Base-by-base conservation (phyloP, 2,113 vertebrate species). In the human (Homo sapiens) region DNA sequence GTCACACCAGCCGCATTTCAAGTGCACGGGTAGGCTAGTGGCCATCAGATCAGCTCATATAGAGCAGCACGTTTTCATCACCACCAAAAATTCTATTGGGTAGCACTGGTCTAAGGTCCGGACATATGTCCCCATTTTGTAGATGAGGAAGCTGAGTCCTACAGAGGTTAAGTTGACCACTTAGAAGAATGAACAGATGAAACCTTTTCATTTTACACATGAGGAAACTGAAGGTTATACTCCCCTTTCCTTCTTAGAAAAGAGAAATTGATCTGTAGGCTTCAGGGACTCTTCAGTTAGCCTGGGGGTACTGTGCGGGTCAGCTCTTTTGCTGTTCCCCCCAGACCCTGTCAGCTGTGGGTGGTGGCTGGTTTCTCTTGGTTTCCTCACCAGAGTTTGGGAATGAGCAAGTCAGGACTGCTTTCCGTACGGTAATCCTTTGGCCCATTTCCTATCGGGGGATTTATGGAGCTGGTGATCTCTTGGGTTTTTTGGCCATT, bases 111-210 rank as follows among this genome's bases (percentile, higher is more conserved):
- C 35, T 45, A 8, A 18, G 81, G 61, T n/a, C 35, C 30, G 18
- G 30, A 35, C 18, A 30, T 59, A 9, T 0, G 6, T 25, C 43
- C 35, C 40, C 14, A 73, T 82, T 88, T 92, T 43, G 76, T 40
- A 92, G 83, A n/a, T 48, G n/a, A 84, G 70, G 78, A 96, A 76
- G 48, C 18, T 1, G 61, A 81, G 48, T 80, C 55, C 66, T 68
- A 30, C 3, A 27, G 52, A 59, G 43, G 20, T 43, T 40, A 40
- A 38, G 17, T 22, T 50, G 72, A 35, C 35, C 45, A 43, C 30
- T 50, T 45, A 12, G 0, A 55, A 52, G 59, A 81, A 89, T 38
- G 73, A 92, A 22, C 57, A 55, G 30, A 30, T 45, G 86, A 92
- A 12, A 55, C 8, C 20, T 86, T 95, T 68, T 48, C 35, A 45